phyloP scores from a whole-genome alignment of 2,113 vertebrate species.

The Pycnonotus jocosus region DNA sequence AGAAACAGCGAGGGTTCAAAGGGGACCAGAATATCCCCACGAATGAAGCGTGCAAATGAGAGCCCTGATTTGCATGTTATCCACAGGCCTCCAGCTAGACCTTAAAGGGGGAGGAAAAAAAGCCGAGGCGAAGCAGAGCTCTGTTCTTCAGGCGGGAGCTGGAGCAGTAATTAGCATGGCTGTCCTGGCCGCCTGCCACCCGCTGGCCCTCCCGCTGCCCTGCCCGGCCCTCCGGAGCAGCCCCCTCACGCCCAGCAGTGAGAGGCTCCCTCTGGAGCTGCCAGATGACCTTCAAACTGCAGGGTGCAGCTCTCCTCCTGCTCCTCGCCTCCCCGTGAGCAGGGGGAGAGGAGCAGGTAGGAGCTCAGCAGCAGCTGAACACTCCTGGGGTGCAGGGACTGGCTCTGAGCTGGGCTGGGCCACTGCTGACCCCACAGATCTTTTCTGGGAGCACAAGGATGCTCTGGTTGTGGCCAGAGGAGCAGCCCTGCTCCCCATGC shows the following conservation, averaged over 20 bases:
- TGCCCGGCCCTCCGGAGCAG: not conserved
- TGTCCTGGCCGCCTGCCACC: not conserved
- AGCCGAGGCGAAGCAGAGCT: not conserved
- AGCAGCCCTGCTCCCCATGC: not conserved
- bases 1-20: not conserved
- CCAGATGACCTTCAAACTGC: slow-evolving; percentile 6
- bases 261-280: not conserved
- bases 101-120: not conserved
- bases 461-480: not conserved
- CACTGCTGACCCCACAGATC: accelerated
- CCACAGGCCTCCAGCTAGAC: not conserved
- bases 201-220: not conserved
- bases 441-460: not conserved
- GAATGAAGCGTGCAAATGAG: not conserved
- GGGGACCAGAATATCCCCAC: not conserved
- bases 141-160: not conserved
- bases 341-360: not conserved
- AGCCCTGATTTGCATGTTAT: slow-evolving; percentile 8
- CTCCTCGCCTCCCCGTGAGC: accelerated
- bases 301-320: not conserved
- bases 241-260: not conserved
- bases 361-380: not conserved
- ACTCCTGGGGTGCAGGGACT: not conserved
- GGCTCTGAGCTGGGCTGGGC: not conserved
- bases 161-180: not conserved